Percentiles rank a stretch among this genome's conserved stretches.
Evolutionary conservation across 1,140 invertebrate genomes (phyloP).

Genomic region (Hormaphis cornu): DNA sequence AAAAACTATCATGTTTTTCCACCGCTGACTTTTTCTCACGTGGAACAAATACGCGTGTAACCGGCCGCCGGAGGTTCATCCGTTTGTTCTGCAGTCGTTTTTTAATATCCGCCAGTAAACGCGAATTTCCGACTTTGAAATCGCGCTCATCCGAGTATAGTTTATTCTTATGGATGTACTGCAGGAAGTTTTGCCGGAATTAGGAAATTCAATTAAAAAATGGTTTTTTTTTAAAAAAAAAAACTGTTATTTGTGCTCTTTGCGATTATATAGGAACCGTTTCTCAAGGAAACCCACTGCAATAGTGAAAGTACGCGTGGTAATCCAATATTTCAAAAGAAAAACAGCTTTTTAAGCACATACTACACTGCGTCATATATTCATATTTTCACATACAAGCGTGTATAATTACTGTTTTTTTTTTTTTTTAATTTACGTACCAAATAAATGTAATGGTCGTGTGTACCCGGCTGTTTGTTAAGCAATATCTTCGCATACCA

Average conservation of each 20-base stretch:
- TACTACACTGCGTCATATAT: not conserved
- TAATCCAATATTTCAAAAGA: conserved; percentile 8
- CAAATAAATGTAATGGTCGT: no score
- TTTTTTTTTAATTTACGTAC: not conserved
- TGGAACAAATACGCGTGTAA: not conserved
- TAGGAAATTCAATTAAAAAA: not conserved
- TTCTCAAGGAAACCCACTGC: conserved; percentile 9
- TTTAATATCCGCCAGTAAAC: not conserved
- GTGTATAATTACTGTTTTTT: not conserved
- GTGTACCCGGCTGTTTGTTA: not conserved
- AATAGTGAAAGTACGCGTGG: not conserved
- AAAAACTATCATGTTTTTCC: not conserved
- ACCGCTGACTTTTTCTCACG: not conserved
- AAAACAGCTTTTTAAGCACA: not conserved
- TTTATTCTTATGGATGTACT: not conserved
- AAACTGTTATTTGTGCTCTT: not conserved
- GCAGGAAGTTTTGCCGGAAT: not conserved
- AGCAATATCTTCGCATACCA: no score
- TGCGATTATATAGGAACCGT: not conserved
- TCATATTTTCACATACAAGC: conserved; percentile 5
- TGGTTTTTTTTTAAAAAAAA: not conserved
- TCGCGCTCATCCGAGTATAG: not conserved
- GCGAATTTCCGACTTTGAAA: conserved; percentile 5
- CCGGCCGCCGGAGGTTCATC: not conserved
- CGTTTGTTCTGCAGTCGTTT: not conserved